These are phyloP conservation scores for Nerophis ophidion DNA, from an alignment of 2,113 vertebrate species.

Conservation along the genomic window DNA sequence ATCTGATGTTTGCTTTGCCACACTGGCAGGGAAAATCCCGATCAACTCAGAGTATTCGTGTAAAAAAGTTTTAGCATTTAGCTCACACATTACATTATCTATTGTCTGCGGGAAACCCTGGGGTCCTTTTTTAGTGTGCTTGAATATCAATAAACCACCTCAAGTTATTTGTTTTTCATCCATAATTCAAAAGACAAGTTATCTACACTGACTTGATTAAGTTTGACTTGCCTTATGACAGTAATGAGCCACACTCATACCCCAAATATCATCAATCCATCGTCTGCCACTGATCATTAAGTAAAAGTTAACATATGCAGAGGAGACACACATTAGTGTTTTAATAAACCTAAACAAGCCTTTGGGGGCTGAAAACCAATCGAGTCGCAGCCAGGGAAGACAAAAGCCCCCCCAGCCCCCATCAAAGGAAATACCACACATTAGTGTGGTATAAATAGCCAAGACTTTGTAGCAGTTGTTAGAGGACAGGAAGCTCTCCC, in stretches of 20 bases:
- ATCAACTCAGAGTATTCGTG: no score
- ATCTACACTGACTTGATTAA: background rate
- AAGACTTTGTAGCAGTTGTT: constrained; percentile 52
- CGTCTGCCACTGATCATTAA: background rate
- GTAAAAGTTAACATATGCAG: constrained; percentile 5
- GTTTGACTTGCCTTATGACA: background rate
- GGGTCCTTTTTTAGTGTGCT: no score
- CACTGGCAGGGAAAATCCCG: no score
- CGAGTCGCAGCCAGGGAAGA: constrained; percentile 62
- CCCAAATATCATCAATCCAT: constrained; percentile 4
- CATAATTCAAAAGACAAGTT: no score
- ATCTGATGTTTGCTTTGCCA: no score
- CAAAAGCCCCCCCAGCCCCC: constrained; percentile 48
- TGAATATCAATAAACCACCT: no score
- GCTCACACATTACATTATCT: no score
- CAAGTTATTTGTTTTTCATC: no score
- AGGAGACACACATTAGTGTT: constrained; percentile 21
- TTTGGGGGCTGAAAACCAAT: constrained; percentile 35
- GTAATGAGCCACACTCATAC: background rate
- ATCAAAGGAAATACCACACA: constrained; percentile 73
- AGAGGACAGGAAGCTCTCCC: constrained; percentile 64
- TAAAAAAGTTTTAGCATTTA: no score
- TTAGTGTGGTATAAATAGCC: constrained; percentile 72
- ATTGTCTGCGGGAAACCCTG: no score
- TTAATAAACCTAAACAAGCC: constrained; percentile 32